A percentile compares a stretch with the other conserved stretches of the same genome.
Evolutionary conservation across 2,888 invertebrate species (phyloP).

Genomic region (Mystacides longicornis): DNA sequence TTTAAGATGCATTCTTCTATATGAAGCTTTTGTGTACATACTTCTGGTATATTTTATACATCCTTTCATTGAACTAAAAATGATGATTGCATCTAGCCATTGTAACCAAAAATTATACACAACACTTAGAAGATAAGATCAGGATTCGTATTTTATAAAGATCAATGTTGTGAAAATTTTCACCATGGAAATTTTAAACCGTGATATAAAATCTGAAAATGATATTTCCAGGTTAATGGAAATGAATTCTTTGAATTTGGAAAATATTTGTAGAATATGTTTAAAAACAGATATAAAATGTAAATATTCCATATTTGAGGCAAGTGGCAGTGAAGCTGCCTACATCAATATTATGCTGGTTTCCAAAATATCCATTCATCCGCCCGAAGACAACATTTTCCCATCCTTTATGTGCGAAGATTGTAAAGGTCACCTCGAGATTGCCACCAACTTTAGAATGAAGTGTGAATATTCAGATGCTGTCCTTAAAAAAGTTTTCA

Average conservation of each 20-base stretch:
- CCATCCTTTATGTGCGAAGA: constrained; percentile 6
- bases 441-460: constrained; percentile 4
- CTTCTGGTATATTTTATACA: no score
- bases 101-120: no score
- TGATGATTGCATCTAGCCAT: no score
- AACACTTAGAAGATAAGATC: no score
- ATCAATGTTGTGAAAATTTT: no score
- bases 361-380: background rate
- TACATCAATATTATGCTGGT: background rate
- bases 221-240: background rate
- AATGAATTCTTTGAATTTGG: background rate
- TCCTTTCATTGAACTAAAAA: no score
- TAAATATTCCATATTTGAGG: no score
- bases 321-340: background rate
- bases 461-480: constrained; percentile 9
- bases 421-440: background rate
- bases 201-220: background rate
- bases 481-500: constrained; percentile 5
- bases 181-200: no score
- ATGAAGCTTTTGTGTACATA: no score
- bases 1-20: no score
- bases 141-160: no score
- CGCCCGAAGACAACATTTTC: background rate
- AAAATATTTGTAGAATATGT: constrained; percentile 6
- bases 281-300: background rate